Percentiles rank a stretch among this genome's conserved stretches.
phyloP scores from a whole-genome alignment of 2,888 invertebrate species.

The Gibbula magus region DNA sequence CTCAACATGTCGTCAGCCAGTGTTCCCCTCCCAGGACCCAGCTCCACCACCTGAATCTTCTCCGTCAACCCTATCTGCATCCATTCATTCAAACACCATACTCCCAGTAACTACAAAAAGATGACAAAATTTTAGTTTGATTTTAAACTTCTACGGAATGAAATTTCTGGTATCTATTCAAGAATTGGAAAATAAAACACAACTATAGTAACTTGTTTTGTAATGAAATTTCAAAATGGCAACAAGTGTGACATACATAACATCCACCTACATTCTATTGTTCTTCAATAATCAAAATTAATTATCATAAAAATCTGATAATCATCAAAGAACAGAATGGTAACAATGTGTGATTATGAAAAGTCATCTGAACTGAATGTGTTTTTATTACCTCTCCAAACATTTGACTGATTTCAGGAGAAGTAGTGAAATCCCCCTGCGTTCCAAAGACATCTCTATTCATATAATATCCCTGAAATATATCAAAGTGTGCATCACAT shows the following conservation, averaged over 20 bases:
- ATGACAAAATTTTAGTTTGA: neutral
- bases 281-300: too few species aligned
- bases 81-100: constrained; percentile 93
- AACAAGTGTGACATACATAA: too few species aligned
- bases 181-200: too few species aligned
- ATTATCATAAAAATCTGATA: too few species aligned
- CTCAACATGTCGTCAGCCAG: constrained; percentile 89
- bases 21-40: constrained; percentile 96
- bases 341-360: neutral
- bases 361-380: neutral
- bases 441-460: constrained; percentile 91
- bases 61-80: constrained; percentile 82
- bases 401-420: constrained; percentile 96
- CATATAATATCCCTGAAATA: constrained; percentile 89
- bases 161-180: too few species aligned
- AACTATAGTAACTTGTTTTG: too few species aligned
- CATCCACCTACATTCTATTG: too few species aligned
- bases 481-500: neutral
- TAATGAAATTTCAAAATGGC: too few species aligned
- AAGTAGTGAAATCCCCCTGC: constrained; percentile 95
- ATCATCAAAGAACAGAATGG: neutral
- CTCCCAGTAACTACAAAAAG: constrained; percentile 82
- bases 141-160: too few species aligned
- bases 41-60: constrained; percentile 91
- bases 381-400: constrained; percentile 88